Base-by-base conservation (phyloP, 2,797 vertebrate genomes). In the Sebastes kiyomatsui region DNA sequence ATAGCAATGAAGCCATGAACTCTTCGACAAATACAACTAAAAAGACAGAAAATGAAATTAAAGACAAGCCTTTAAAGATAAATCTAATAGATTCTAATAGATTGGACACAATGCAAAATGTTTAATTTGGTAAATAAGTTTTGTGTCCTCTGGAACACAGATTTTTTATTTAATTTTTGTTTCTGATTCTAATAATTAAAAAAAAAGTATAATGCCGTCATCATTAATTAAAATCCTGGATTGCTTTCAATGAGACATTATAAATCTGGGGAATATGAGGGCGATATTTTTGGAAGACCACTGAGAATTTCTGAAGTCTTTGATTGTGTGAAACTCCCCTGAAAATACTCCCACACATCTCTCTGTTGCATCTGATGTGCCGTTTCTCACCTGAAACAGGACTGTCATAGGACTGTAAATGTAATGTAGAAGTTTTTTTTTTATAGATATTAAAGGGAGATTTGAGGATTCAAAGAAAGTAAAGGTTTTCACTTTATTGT, bases 281-380 rank as follows among this genome's bases (percentile, higher is more conserved):
- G 28, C 0, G 38, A 72, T 71, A 52, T 76, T 65, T 73, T 46
- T 70, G 38, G 2, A 71, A 49, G 61, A 65, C 70, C 59, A 33
- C 6, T 22, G 76, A 84, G 62, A 62, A 75, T 83, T 68, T 61
- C 18, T 68, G 5, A 54, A 75, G 35, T 72, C 73, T 85, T 72
- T 81, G 61, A 77, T 65, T 73, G 27, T 85, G 64, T 75, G 56
- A 42, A 56, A 66, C 25, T 71, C 79, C 80, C 67, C 65, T 79
- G 70, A 77, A 85, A 71, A 72, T 23, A 38, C 66, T 75, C 79
- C 64, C 62, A 76, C 86, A 46, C 56, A 61, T 35, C 22, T 75
- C 67, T 67, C 28, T 58, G 27, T 23, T 69, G 70, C 59, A 72
- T 20, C 58, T 52, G 27, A 64, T 73, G 62, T 16, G 13, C 49